Conservation (phyloP, 2,888 invertebrate genomes). For the Archaeoteleia sp. region DNA sequence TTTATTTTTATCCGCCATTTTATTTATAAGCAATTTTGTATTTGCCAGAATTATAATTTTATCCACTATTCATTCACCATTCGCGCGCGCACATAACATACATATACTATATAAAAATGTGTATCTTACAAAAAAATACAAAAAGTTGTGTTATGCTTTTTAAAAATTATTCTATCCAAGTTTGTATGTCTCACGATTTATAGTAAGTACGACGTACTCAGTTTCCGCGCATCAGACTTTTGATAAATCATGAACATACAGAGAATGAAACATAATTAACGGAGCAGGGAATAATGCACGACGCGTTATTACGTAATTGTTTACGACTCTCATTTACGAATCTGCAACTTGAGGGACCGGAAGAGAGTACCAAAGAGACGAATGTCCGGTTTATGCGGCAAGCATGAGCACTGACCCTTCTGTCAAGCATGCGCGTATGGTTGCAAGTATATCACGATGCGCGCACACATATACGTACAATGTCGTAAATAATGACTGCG, state of each 20-base stretch:
- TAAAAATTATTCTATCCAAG: too few species aligned
- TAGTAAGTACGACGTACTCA: neutral
- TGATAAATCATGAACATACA: constrained; percentile 18
- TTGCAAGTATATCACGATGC: constrained; percentile 39
- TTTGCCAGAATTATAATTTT: too few species aligned
- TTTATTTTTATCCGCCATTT: too few species aligned
- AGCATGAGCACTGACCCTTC: constrained; percentile 43
- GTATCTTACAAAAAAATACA: too few species aligned
- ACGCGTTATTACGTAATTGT: constrained; percentile 34
- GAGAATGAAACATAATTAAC: constrained; percentile 5
- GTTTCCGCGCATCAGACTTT: constrained; percentile 2
- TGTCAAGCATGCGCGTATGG: constrained; percentile 26
- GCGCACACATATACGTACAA: constrained; percentile 16
- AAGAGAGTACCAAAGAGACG: constrained; percentile 38
- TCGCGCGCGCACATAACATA: too few species aligned
- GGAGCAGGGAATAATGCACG: constrained; percentile 29
- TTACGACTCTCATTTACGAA: constrained; percentile 42
- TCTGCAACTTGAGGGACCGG: constrained; percentile 35
- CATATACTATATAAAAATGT: too few species aligned
- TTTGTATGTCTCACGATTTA: too few species aligned
- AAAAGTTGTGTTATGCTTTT: too few species aligned
- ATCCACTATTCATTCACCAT: too few species aligned
- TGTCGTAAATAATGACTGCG: constrained; percentile 68
- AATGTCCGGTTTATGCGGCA: constrained; percentile 41
- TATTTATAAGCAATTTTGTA: too few species aligned